A percentile compares a stretch with the other conserved stretches of the same genome.
Conservation (phyloP, 2,797 vertebrate species). For the Hybognathus amarus region DNA sequence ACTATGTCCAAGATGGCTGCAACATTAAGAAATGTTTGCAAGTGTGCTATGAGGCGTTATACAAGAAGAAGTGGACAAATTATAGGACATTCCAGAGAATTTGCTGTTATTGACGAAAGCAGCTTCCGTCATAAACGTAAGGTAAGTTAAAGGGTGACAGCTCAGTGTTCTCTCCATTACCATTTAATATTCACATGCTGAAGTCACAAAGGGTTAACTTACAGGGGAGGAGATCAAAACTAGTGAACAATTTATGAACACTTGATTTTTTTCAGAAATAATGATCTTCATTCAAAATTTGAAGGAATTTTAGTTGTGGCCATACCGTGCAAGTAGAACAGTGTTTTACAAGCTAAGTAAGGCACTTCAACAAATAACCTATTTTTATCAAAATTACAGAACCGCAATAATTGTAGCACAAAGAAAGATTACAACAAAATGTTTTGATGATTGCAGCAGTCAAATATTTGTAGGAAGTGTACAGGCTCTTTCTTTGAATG, state of each 20-base stretch:
- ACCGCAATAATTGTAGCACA: neutral
- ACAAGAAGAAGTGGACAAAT: slow-evolving; percentile 1
- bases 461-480: neutral
- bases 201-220: neutral
- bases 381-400: neutral
- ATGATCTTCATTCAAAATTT: no score
- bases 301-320: no score
- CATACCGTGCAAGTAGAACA: no score
- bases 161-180: neutral
- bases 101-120: neutral
- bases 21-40: slow-evolving; percentile 1
- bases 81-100: slow-evolving; percentile 3
- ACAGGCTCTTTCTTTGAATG: no score
- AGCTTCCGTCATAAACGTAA: slow-evolving; percentile 10
- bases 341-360: no score
- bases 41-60: neutral
- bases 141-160: slow-evolving; percentile 1
- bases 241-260: slow-evolving; percentile 10
- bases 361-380: no score
- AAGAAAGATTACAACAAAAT: neutral
- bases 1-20: slow-evolving; percentile 10
- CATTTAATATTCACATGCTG: neutral
- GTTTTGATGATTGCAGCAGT: neutral
- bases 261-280: neutral
- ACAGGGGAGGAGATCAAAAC: slow-evolving; percentile 8